Evolutionary conservation across 2,797 vertebrate genomes (phyloP).

Genomic region (Australoheros facetus): DNA sequence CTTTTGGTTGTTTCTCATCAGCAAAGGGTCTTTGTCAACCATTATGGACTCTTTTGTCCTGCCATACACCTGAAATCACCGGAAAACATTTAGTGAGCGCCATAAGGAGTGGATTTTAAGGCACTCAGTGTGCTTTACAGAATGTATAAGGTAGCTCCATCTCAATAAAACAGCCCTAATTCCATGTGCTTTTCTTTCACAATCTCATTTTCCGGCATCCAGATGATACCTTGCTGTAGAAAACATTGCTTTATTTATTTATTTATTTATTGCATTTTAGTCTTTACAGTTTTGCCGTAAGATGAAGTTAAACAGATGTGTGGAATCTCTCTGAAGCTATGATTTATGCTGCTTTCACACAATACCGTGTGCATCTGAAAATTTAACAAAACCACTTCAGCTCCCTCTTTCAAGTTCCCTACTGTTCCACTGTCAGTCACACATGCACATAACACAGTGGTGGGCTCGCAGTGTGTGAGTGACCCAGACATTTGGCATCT

Average conservation of each 20-base stretch:
- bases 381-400: conserved; percentile 52
- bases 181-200: neutral
- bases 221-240: neutral
- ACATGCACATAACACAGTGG: conserved; percentile 39
- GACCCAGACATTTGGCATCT: conserved; percentile 72
- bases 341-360: conserved; percentile 39
- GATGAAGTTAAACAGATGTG: conserved; percentile 11
- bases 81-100: neutral
- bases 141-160: neutral
- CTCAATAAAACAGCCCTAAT: neutral
- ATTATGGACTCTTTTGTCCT: neutral
- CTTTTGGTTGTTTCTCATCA: too few species aligned
- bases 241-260: neutral
- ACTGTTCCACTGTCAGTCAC: conserved; percentile 55
- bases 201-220: neutral
- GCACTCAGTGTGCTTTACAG: neutral
- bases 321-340: conserved; percentile 37
- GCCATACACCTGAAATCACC: neutral
- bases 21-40: neutral
- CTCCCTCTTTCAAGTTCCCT: conserved; percentile 44
- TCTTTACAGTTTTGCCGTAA: conserved; percentile 13
- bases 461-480: conserved; percentile 56
- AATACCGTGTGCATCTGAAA: conserved; percentile 15
- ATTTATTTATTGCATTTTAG: neutral
- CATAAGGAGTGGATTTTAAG: neutral